Evolutionary conservation across 2,113 vertebrate genomes (phyloP).

Genomic region (Lamprotornis superbus): DNA sequence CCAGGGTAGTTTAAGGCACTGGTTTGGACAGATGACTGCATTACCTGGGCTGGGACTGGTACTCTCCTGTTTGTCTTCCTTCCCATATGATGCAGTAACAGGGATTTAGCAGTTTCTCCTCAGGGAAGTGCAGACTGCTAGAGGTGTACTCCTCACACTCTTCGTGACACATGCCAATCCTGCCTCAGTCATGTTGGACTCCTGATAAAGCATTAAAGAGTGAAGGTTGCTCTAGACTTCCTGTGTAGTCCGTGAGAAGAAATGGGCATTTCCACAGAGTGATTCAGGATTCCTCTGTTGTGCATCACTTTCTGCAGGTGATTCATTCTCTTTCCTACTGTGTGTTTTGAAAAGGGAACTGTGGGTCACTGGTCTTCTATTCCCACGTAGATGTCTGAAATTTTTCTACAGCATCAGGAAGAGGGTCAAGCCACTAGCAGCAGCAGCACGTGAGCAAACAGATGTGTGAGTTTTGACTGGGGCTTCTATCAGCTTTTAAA

Average conservation of each 20-base stretch:
- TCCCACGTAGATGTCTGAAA: not conserved
- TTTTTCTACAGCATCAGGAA: not conserved
- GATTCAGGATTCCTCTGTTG: slow-evolving; percentile 30
- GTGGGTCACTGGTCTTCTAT: not conserved
- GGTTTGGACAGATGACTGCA: not conserved
- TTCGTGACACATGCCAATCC: rapidly evolving
- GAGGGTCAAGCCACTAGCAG: not conserved
- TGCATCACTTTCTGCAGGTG: not conserved
- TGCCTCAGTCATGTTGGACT: not conserved
- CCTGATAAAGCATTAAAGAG: not conserved
- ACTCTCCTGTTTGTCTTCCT: not conserved
- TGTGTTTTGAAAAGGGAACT: not conserved
- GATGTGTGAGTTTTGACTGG: not conserved
- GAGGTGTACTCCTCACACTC: not conserved
- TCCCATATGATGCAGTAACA: not conserved
- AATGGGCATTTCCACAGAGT: not conserved
- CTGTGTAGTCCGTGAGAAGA: not conserved
- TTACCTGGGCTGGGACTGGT: not conserved
- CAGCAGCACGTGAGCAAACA: not conserved
- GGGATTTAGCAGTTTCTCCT: not conserved
- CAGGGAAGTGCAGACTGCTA: not conserved
- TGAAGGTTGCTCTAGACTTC: not conserved
- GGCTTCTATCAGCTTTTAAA: not conserved
- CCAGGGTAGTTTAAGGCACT: not conserved
- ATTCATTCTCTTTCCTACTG: not conserved